Evolutionary conservation across 2,113 vertebrate genomes (phyloP), one percentile per base, ranked within the genome.

Genomic region (Apeltes quadracus): DNA sequence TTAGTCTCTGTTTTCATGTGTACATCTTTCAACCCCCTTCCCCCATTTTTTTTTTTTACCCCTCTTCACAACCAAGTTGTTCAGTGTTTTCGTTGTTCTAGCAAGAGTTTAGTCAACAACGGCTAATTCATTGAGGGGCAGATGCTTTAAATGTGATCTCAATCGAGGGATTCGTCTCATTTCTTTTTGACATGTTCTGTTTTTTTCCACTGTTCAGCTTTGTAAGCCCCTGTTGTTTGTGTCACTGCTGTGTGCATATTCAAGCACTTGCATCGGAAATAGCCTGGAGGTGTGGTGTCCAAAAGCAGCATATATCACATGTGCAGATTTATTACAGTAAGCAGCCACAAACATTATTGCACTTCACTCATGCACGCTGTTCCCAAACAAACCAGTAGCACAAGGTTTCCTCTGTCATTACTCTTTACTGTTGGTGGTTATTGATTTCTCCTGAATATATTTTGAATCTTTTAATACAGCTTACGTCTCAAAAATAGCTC

Each of bases 211-310:
- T 14, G 2, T 56, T 57, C 3, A 53, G 16, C 34, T 22, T 25
- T 20, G n/a, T 44, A 61, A 68, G 73, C 36, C 36, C 38, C 23
- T 32, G 48, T 39, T 78, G 70, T 79, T 44, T 65, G 34, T 72
- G 13, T 29, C 64, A 32, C 22, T 32, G 18, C 71, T 54, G 25
- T 53, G 41, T 43, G 25, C 27, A 51, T 36, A 55, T 66, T 43
- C 50, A 16, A 64, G 32, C 8, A 72, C 43, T 38, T 39, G 54
- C 27, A 61, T 53, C 48, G 48, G 23, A 77, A 79, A 59, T 51
- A 57, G 61, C 74, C 12, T 36, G 22, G 50, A 51, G 43, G 32
- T 25, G 54, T 44, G 23, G 44, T 7, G 54, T 34, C 56, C 15
- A 63, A 62, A 78, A 55, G 44, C 20, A 25, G 29, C 27, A 55